phyloP scores from a whole-genome alignment of 2,888 invertebrate species.

The Lysandra bellargus region DNA sequence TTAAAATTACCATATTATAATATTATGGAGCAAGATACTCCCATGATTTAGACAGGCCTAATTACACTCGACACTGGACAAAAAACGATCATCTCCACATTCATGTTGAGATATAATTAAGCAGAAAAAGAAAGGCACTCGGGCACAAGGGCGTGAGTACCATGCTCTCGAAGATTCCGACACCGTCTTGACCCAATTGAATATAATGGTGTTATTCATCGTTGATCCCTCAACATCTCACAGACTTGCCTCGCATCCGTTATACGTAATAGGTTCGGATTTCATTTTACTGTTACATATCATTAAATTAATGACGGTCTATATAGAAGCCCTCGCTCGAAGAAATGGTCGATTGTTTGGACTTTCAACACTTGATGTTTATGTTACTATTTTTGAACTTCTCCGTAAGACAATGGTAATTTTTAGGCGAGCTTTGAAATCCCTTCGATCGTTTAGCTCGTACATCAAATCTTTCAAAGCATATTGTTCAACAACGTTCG shows the following conservation, averaged over 20 bases:
- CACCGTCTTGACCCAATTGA: conserved; percentile 77
- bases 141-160: conserved; percentile 67
- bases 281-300: conserved; percentile 60
- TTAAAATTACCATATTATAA: not conserved
- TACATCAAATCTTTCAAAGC: conserved; percentile 16
- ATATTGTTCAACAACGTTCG: not conserved
- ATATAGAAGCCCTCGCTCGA: conserved; percentile 52
- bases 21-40: not conserved
- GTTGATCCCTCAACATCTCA: conserved; percentile 63
- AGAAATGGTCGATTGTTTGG: conserved; percentile 47
- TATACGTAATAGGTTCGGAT: conserved; percentile 47
- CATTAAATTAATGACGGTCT: conserved; percentile 64
- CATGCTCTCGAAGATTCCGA: conserved; percentile 71
- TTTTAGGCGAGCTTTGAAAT: conserved; percentile 22
- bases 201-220: conserved; percentile 76
- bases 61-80: conserved; percentile 25
- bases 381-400: conserved; percentile 36
- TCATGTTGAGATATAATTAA: conserved; percentile 70
- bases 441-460: conserved; percentile 12
- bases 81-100: conserved; percentile 54
- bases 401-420: conserved; percentile 20
- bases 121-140: conserved; percentile 73
- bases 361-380: conserved; percentile 44
- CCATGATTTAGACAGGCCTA: conserved; percentile 15
- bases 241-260: conserved; percentile 47